phyloP scores from a whole-genome alignment of 2,888 invertebrate species.

The Trachelus tabidus region DNA sequence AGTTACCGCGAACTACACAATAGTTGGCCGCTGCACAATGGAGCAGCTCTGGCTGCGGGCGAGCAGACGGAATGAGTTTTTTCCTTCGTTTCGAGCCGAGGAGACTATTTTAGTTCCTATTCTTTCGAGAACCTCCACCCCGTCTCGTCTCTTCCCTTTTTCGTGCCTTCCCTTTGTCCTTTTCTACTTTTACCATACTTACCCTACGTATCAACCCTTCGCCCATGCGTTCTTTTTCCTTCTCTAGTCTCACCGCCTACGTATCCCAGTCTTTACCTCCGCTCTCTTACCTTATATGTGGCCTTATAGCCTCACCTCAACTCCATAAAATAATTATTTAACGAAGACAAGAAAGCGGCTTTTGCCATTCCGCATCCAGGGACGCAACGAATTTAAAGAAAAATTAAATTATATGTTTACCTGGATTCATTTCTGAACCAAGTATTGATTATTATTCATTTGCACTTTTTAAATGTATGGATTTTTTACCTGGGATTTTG shows the following conservation, averaged over 20 bases:
- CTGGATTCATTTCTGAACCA: neutral
- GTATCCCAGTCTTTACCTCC: neutral
- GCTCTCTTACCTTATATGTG: neutral
- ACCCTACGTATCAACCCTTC: constrained; percentile 12
- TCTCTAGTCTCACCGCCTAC: constrained; percentile 19
- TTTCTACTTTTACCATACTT: constrained; percentile 9
- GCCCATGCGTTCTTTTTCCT: constrained; percentile 18
- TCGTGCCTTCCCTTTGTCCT: constrained; percentile 15
- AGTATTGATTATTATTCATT: neutral
- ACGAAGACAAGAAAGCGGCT: constrained; percentile 25
- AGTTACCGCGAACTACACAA: constrained; percentile 49
- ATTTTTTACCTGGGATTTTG: constrained; percentile 25
- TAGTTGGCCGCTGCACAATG: constrained; percentile 49
- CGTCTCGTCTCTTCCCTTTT: constrained; percentile 7
- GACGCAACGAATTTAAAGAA: neutral
- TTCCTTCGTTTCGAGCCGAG: constrained; percentile 49
- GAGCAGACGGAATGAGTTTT: constrained; percentile 54
- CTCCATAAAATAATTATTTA: constrained; percentile 50
- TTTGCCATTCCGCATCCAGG: neutral
- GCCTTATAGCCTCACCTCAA: neutral
- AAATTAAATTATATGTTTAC: constrained; percentile 7
- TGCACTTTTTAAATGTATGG: neutral
- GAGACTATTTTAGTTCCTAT: constrained; percentile 50
- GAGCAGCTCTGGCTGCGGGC: constrained; percentile 42
- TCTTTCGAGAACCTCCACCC: constrained; percentile 31